These are phyloP conservation scores for Lordiphosa stackelbergi DNA, from an alignment of 1,140 invertebrate species.

Conservation along the genomic window DNA sequence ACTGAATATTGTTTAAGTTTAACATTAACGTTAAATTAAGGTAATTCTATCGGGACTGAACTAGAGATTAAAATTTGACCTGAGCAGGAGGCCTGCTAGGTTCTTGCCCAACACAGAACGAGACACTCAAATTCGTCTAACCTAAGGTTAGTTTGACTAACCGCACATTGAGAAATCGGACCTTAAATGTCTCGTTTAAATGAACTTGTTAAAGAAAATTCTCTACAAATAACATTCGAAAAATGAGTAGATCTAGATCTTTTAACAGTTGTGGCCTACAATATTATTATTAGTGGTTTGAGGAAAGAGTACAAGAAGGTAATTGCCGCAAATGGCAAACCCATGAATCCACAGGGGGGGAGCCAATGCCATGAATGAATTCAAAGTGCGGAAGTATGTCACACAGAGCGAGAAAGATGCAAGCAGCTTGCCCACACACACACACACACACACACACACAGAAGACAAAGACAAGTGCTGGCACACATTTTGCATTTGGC, in stretches of 20 bases:
- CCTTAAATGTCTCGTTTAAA: too few relatives aligned
- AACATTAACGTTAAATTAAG: too few relatives aligned
- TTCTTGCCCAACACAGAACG: too few relatives aligned
- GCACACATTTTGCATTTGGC: conserved; percentile 65
- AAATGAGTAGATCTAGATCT: not conserved
- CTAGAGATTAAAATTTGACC: too few relatives aligned
- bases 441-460: conserved; percentile 3
- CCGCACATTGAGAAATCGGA: too few relatives aligned
- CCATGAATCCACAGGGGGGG: conserved; percentile 14
- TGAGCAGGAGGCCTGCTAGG: too few relatives aligned
- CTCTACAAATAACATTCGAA: not conserved
- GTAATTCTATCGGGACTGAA: too few relatives aligned
- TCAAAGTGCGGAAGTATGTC: conserved; percentile 51
- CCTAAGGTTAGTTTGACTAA: too few relatives aligned
- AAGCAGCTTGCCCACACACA: conserved; percentile 24
- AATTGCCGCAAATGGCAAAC: conserved; percentile 12
- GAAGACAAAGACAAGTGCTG: conserved; percentile 21
- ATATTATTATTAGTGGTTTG: not conserved
- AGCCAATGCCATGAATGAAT: conserved; percentile 61
- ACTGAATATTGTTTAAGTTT: too few relatives aligned
- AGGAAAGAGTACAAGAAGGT: not conserved
- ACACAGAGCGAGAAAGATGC: conserved; percentile 8
- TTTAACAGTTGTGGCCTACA: too few relatives aligned
- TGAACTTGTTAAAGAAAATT: too few relatives aligned
- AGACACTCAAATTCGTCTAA: too few relatives aligned